These are phyloP conservation scores for Nomada flava DNA, from an alignment of 2,888 invertebrate species.

Conservation along the genomic window DNA sequence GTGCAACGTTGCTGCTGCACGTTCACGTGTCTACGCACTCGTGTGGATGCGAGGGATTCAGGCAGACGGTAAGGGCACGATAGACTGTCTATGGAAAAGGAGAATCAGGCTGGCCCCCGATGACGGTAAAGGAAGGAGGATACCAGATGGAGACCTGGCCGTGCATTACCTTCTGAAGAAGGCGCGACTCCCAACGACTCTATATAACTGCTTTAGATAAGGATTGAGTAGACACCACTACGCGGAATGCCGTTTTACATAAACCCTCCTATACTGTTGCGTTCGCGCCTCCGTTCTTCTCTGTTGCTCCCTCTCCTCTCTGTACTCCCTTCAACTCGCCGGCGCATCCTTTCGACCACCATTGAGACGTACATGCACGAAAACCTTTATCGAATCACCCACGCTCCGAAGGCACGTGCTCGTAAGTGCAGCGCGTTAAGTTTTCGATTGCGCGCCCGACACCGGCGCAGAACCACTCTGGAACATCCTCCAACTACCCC, in stretches of 20 bases:
- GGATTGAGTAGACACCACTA: slow-evolving; percentile 77
- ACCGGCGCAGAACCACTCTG: slow-evolving; percentile 25
- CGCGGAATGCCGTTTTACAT: slow-evolving; percentile 79
- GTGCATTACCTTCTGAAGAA: slow-evolving; percentile 80
- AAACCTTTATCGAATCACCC: slow-evolving; percentile 68
- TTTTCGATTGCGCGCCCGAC: slow-evolving; percentile 41
- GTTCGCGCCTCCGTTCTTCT: slow-evolving; percentile 47
- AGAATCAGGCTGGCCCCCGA: slow-evolving; percentile 42
- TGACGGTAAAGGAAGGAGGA: slow-evolving; percentile 20
- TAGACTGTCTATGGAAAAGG: slow-evolving; percentile 48
- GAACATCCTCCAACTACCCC: slow-evolving; percentile 15
- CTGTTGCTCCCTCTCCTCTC: slow-evolving; percentile 5
- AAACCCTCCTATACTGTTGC: slow-evolving; percentile 65
- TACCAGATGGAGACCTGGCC: slow-evolving; percentile 61
- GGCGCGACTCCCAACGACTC: slow-evolving; percentile 78
- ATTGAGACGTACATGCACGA: slow-evolving; percentile 56
- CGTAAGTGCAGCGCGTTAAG: slow-evolving; percentile 65
- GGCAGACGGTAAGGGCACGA: slow-evolving; percentile 34
- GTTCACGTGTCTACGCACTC: slow-evolving; percentile 5
- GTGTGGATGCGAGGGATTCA: slow-evolving; percentile 40
- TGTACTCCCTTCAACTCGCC: slow-evolving; percentile 12
- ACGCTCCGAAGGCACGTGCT: slow-evolving; percentile 64
- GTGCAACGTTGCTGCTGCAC: slow-evolving; percentile 29
- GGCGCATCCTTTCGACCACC: slow-evolving; percentile 60
- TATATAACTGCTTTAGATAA: slow-evolving; percentile 80